Conservation (phyloP, 2,888 invertebrate genomes). For the Lagria hirta region DNA sequence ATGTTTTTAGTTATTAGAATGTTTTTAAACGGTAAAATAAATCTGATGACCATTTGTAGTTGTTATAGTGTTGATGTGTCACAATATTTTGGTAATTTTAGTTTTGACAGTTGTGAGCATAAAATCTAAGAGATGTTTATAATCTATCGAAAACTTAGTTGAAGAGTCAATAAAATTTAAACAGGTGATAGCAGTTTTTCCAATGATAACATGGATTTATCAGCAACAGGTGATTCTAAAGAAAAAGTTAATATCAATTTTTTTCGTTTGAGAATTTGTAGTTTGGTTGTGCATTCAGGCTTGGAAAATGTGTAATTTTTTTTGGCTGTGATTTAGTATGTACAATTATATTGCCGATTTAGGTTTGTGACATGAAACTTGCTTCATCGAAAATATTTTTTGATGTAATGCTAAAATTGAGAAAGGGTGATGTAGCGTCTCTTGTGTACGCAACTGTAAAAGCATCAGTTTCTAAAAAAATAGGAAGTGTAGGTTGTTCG, state of each 20-base stretch:
- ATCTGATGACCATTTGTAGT: conserved; percentile 8
- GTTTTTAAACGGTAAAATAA: too few species aligned
- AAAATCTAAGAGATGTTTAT: conserved; percentile 9
- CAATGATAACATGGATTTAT: neutral
- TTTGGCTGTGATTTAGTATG: too few species aligned
- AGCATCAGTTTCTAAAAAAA: neutral
- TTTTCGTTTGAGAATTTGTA: neutral
- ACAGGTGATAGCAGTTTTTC: neutral
- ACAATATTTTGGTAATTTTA: conserved; percentile 13
- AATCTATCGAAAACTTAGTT: neutral
- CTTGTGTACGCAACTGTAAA: neutral
- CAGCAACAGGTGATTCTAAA: neutral
- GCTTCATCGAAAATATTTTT: too few species aligned
- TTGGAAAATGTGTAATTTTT: neutral
- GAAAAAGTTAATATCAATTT: neutral
- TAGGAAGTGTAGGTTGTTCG: neutral
- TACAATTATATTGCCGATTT: too few species aligned
- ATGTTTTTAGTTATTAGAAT: conserved; percentile 4
- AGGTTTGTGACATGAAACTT: too few species aligned
- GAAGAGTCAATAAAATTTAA: neutral
- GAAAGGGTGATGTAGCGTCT: neutral
- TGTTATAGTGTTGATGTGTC: conserved; percentile 2
- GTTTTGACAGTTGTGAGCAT: too few species aligned
- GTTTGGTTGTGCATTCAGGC: neutral
- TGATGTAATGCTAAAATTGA: too few species aligned